Conservation (phyloP, 2,797 vertebrate species). For the Australoheros facetus region DNA sequence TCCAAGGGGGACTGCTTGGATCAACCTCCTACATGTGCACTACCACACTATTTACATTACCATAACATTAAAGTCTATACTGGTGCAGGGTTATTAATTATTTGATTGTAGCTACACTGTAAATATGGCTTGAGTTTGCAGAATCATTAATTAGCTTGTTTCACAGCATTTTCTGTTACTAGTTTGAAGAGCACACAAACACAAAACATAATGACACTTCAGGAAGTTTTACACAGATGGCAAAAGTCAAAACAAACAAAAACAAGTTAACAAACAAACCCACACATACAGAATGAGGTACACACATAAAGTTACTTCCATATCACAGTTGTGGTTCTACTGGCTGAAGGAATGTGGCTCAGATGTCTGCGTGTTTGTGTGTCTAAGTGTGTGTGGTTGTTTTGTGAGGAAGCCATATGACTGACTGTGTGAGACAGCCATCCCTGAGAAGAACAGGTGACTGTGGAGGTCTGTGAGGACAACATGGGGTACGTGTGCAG, state of each 20-base stretch:
- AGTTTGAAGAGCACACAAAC: constrained; percentile 30
- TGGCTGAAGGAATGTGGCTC: constrained; percentile 42
- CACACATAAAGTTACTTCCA: constrained; percentile 13
- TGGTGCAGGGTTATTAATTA: constrained; percentile 40
- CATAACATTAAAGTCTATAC: constrained; percentile 24
- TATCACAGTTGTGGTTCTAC: constrained; percentile 49
- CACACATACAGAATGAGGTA: constrained; percentile 34
- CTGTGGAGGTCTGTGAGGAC: constrained; percentile 18
- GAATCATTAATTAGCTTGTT: constrained; percentile 50
- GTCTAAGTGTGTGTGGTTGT: background rate
- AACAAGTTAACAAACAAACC: background rate
- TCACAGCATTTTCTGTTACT: constrained; percentile 58
- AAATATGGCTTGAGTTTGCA: constrained; percentile 69
- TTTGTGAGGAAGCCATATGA: constrained; percentile 11
- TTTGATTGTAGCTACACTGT: constrained; percentile 43
- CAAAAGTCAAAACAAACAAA: background rate
- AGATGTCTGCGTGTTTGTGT: constrained; percentile 5
- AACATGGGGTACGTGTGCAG: constrained; percentile 2
- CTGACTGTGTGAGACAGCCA: constrained; percentile 40
- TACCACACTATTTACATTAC: constrained; percentile 20
- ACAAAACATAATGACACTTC: constrained; percentile 45
- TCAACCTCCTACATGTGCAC: constrained; percentile 8
- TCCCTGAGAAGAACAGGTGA: constrained; percentile 69
- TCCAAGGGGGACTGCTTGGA: background rate
- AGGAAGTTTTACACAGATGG: constrained; percentile 34